Conservation (phyloP, 64 coral and sea anemone genomes). For the Pocillopora verrucosa region DNA sequence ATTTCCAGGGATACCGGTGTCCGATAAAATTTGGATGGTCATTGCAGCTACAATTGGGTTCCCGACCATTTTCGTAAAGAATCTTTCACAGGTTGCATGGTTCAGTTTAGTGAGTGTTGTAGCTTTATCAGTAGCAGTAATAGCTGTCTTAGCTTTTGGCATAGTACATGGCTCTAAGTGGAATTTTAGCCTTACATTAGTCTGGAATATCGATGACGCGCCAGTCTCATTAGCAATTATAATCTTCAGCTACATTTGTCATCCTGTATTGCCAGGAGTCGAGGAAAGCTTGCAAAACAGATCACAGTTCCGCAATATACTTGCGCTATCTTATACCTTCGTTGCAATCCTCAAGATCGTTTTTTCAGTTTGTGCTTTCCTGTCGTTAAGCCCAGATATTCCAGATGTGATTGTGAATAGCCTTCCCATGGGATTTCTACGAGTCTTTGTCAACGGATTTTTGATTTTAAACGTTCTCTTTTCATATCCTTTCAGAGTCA, state of each 20-base stretch:
- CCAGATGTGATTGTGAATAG: neutral
- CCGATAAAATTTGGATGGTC: conserved; percentile 38
- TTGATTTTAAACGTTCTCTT: conserved; percentile 45
- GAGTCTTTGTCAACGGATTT: conserved; percentile 23
- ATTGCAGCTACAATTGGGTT: conserved; percentile 31
- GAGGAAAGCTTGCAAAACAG: conserved; percentile 30
- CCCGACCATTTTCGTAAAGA: conserved; percentile 43
- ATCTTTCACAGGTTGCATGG: conserved; percentile 53
- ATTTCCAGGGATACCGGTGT: conserved; percentile 11
- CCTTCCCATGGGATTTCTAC: conserved; percentile 10
- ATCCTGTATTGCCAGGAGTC: conserved; percentile 27
- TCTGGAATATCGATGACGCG: neutral
- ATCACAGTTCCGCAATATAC: conserved; percentile 23
- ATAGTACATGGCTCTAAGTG: conserved; percentile 12
- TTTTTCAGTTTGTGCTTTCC: conserved; percentile 22
- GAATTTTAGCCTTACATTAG: neutral
- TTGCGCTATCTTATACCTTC: conserved; percentile 23
- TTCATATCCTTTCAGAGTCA: conserved; percentile 42
- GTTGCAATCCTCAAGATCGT: conserved; percentile 21
- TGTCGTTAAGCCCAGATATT: conserved; percentile 34
- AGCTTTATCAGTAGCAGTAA: conserved; percentile 23
- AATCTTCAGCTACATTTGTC: conserved; percentile 34
- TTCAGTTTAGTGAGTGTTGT: conserved; percentile 39
- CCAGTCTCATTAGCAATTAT: conserved; percentile 20
- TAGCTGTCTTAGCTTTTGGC: conserved; percentile 34